phyloP scores from a whole-genome alignment of 1,140 invertebrate genomes.

The Hyphantria cunea region DNA sequence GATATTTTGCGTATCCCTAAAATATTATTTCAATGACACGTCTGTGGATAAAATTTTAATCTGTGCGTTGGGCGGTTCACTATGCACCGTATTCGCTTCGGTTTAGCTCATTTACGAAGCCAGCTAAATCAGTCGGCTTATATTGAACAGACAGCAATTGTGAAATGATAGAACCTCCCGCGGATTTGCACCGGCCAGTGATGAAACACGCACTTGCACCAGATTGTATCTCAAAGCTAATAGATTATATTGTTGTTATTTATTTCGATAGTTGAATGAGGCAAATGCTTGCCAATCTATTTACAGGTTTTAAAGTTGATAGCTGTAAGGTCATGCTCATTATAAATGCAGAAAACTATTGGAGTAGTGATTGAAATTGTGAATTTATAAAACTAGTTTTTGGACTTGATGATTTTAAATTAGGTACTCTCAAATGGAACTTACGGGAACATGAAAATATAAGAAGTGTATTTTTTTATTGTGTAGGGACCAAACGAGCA shows the following conservation, averaged over 20 bases:
- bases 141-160: constrained; percentile 48
- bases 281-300: constrained; percentile 29
- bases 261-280: constrained; percentile 36
- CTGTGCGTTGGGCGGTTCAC: constrained; percentile 33
- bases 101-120: constrained; percentile 53
- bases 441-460: too few relatives aligned
- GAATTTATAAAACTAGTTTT: neutral
- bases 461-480: too few relatives aligned
- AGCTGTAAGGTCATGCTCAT: constrained; percentile 2
- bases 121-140: constrained; percentile 50
- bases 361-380: neutral
- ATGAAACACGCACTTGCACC: constrained; percentile 50
- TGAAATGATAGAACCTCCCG: constrained; percentile 57
- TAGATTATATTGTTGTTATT: constrained; percentile 44
- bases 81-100: constrained; percentile 54
- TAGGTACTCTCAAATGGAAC: too few relatives aligned
- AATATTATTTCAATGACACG: too few relatives aligned
- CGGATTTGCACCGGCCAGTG: constrained; percentile 42
- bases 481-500: too few relatives aligned
- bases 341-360: neutral
- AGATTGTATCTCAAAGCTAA: constrained; percentile 50
- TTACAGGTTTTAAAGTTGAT: constrained; percentile 18
- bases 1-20: too few relatives aligned
- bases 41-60: constrained; percentile 30
- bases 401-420: too few relatives aligned